phyloP scores from a whole-genome alignment of 2,113 vertebrate genomes.

The Coregonus clupeaformis region DNA sequence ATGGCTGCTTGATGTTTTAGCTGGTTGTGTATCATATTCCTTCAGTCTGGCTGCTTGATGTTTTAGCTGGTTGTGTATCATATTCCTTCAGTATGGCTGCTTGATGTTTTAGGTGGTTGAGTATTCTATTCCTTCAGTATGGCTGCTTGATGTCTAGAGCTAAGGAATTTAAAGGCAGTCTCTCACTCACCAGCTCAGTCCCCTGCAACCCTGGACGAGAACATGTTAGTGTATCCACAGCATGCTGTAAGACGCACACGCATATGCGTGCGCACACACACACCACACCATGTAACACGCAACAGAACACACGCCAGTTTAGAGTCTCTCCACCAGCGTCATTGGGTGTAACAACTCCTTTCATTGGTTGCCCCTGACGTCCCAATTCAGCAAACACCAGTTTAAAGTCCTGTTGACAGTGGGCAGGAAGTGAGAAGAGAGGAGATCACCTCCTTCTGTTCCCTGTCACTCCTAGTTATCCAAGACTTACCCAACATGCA shows the following conservation, averaged over 20 bases:
- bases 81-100: no score
- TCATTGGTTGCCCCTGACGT: constrained; percentile 67
- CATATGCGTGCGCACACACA: neutral
- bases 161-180: neutral
- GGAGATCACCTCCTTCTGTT: constrained; percentile 79
- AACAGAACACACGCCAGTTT: neutral
- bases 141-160: constrained; percentile 9
- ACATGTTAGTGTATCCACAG: constrained; percentile 50
- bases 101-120: no score
- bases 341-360: constrained; percentile 65
- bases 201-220: constrained; percentile 44
- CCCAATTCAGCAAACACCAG: constrained; percentile 73
- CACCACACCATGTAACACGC: neutral
- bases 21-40: no score
- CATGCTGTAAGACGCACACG: constrained; percentile 24
- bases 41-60: neutral
- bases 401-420: constrained; percentile 77
- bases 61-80: no score
- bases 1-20: no score
- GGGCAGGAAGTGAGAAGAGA: constrained; percentile 72
- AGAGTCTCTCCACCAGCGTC: neutral
- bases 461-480: constrained; percentile 78
- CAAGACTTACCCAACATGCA: constrained; percentile 78
- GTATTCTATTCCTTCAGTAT: no score
- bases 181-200: constrained; percentile 24